Base-by-base conservation (phyloP, 2,113 vertebrate species). In the Hypanus sabinus region DNA sequence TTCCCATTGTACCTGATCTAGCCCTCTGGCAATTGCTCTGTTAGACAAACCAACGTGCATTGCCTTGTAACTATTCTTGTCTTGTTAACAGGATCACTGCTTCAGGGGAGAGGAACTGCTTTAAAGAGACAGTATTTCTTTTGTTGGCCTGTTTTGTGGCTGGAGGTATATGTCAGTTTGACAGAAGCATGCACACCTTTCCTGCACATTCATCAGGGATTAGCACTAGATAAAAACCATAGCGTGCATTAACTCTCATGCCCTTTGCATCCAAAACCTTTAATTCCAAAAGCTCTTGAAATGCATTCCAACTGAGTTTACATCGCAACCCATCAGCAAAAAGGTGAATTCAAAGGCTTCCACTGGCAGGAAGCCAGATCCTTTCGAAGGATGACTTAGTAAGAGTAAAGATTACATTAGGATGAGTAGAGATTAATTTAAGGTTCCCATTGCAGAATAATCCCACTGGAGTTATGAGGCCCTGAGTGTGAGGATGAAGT, bases 101-200 rank as follows among this genome's bases (percentile, higher is more conserved):
- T 94, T 93, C 33, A 90, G 57, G 46, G 94, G 94, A 94, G 94
- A 94, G 94, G 91, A 77, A 93, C 95, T 95, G 94, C 80, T n/a
- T 94, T 95, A 95, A 96, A 94, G 95, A 95, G 96, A 97, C 95
- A 94, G 95, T 96, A 96, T 95, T 95, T 96, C 95, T 95, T 95
- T 80, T 83, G 4, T 90, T 36, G 94, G 95, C 95, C 95, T 96
- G 94, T 94, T 68, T 0, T n/a, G 75, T 24, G 33, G 24, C 10
- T 30, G 0, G 3, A 27, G 68, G 22, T 93, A 55, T 22, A 24
- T 73, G 20, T 73, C 33, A 30, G 11, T 73, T 75, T 55, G 27
- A 55, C 22, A 0, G 11, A 16, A 38, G 12, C 68, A 46, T 24
- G 14, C 70, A 4, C 70, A 1, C 38, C 36, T 71, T 46, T 22